Percentiles rank a stretch among this genome's conserved stretches.
These are phyloP conservation scores for Dynastes maya DNA, from an alignment of 2,888 invertebrate species.

Conservation along the genomic window DNA sequence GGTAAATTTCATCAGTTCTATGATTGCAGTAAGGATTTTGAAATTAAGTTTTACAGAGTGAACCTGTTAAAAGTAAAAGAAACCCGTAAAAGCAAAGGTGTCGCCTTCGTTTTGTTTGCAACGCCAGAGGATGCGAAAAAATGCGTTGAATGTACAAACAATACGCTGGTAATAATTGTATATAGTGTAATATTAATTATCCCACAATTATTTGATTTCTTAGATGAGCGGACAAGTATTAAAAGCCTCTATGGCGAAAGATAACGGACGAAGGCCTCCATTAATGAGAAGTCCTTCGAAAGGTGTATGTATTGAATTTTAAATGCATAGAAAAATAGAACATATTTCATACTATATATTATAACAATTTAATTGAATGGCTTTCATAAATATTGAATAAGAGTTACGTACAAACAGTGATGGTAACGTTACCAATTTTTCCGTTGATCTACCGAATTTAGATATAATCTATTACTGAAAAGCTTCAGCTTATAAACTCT, in stretches of 20 bases:
- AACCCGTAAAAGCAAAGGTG: conserved; percentile 80
- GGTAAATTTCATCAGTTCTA: conserved; percentile 70
- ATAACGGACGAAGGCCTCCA: conserved; percentile 77
- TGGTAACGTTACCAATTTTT: too few species aligned
- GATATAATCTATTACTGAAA: too few species aligned
- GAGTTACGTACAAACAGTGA: too few species aligned
- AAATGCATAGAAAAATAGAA: too few species aligned
- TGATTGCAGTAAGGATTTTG: not conserved
- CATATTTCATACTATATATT: not conserved
- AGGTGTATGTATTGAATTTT: conserved; percentile 21
- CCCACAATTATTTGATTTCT: not conserved
- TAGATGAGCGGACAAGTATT: conserved; percentile 81
- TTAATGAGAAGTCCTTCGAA: conserved; percentile 19
- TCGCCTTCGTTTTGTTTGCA: conserved; percentile 81
- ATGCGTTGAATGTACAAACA: conserved; percentile 75
- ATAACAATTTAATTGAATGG: not conserved
- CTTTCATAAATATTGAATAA: too few species aligned
- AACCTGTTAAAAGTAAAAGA: conserved; percentile 79
- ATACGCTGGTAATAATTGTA: conserved; percentile 71
- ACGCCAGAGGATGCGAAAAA: conserved; percentile 75
- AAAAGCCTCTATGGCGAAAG: conserved; percentile 80
- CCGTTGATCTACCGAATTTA: too few species aligned
- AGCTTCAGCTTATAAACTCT: too few species aligned
- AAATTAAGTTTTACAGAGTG: conserved; percentile 71
- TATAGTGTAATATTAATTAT: not conserved